Conservation (phyloP, 1,140 invertebrate species). For the Goniozus legneri region DNA sequence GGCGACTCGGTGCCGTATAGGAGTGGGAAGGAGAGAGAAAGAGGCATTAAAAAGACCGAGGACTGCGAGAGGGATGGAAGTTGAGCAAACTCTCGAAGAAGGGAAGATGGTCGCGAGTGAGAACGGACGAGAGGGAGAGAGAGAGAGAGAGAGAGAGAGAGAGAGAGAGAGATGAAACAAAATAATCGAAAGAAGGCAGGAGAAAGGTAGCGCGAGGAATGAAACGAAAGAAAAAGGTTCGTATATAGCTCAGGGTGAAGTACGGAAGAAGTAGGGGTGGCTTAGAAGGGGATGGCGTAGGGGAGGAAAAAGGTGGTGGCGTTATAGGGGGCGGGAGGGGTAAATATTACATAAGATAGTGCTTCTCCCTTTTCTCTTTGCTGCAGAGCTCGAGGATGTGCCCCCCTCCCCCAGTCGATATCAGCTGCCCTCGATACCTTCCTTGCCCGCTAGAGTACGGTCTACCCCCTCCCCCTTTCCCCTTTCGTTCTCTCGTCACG, state of each 20-base stretch:
- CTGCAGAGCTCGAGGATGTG: constrained; percentile 27
- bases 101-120: constrained; percentile 4
- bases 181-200: not conserved
- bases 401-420: constrained; percentile 34
- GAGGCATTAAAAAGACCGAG: too few species aligned
- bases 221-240: not conserved
- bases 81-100: constrained; percentile 5
- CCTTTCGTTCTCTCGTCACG: too few species aligned
- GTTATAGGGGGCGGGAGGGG: constrained; percentile 24
- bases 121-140: constrained; percentile 4
- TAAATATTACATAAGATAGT: constrained; percentile 48
- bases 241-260: not conserved
- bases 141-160: not conserved
- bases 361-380: constrained; percentile 34
- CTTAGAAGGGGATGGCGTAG: constrained; percentile 1
- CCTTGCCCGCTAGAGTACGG: not conserved
- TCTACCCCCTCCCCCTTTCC: not conserved
- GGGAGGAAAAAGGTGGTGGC: not conserved
- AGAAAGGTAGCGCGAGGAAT: not conserved
- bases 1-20: not conserved
- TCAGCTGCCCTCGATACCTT: constrained; percentile 37
- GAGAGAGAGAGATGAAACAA: not conserved
- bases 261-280: not conserved
- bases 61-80: constrained; percentile 2
- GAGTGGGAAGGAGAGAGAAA: constrained; percentile 6